Evolutionary conservation across 2,113 vertebrate species (phyloP).

Genomic region (Tinamus guttatus): DNA sequence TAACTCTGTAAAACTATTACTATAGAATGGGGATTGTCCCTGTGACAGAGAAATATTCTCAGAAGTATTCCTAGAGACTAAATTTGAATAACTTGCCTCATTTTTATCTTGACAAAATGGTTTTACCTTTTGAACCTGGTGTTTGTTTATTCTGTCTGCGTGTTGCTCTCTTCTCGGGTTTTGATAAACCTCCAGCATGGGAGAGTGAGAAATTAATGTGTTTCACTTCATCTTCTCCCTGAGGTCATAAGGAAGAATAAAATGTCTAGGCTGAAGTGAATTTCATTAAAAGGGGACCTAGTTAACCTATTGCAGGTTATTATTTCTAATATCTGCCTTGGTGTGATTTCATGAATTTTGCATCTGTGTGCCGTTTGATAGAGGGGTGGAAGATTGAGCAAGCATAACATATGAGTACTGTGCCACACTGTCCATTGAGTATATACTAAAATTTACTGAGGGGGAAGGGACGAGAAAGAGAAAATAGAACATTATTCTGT

Average conservation of each 20-base stretch:
- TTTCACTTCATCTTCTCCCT: constrained; percentile 45
- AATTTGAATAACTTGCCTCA: constrained; percentile 46
- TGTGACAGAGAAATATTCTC: constrained; percentile 5
- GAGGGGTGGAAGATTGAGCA: neutral
- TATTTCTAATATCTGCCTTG: constrained; percentile 32
- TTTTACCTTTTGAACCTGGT: constrained; percentile 44
- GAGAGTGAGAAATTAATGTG: constrained; percentile 49
- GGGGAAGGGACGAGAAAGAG: neutral
- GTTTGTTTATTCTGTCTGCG: constrained; percentile 4
- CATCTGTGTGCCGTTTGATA: neutral
- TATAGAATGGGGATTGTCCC: neutral
- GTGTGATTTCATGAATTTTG: constrained; percentile 6
- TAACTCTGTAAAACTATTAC: constrained; percentile 4
- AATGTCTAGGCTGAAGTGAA: constrained; percentile 32
- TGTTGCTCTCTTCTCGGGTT: constrained; percentile 16
- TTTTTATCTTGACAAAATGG: constrained; percentile 57
- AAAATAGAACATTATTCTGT: neutral
- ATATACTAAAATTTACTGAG: neutral
- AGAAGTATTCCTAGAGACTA: constrained; percentile 36
- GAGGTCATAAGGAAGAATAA: constrained; percentile 45
- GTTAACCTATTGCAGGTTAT: constrained; percentile 44
- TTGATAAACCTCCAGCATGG: constrained; percentile 44
- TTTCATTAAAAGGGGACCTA: constrained; percentile 38
- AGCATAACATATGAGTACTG: neutral
- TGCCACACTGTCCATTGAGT: neutral